A percentile compares a stretch with the other conserved stretches of the same genome.
phyloP scores from a whole-genome alignment of 2,888 invertebrate genomes.

The Callosobruchus maculatus region DNA sequence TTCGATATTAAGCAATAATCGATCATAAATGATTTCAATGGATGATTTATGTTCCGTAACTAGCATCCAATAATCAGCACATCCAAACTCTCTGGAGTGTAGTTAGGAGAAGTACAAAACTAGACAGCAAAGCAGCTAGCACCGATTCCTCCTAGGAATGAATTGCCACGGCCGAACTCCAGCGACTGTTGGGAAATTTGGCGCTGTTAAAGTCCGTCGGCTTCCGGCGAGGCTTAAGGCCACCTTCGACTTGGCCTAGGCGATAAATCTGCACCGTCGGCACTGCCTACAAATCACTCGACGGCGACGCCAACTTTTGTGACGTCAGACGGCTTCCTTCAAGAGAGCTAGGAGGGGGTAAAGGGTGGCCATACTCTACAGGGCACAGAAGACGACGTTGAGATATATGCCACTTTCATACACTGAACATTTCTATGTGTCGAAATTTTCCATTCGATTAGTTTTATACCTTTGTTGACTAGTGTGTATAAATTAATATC shows the following conservation, averaged over 20 bases:
- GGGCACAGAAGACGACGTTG: not conserved
- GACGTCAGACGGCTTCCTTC: not conserved
- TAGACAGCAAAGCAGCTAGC: too few species aligned
- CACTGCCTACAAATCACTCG: not conserved
- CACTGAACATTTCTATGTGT: too few species aligned
- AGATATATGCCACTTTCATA: too few species aligned
- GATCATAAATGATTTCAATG: too few species aligned
- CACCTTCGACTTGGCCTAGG: not conserved
- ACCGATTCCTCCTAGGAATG: not conserved
- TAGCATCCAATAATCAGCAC: too few species aligned
- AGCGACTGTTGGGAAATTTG: not conserved
- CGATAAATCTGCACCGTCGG: not conserved
- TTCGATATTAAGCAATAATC: too few species aligned
- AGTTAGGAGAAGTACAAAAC: too few species aligned
- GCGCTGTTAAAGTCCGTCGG: not conserved
- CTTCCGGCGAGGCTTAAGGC: not conserved
- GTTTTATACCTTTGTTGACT: too few species aligned
- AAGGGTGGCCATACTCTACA: not conserved
- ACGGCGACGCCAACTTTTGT: not conserved
- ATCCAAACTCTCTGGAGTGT: too few species aligned
- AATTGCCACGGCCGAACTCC: not conserved
- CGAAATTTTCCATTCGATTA: too few species aligned
- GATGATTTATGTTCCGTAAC: too few species aligned
- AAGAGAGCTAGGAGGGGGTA: not conserved
- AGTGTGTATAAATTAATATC: too few species aligned